These are phyloP conservation scores for Selene dorsalis DNA, from an alignment of 2,797 vertebrate genomes.

Conservation along the genomic window DNA sequence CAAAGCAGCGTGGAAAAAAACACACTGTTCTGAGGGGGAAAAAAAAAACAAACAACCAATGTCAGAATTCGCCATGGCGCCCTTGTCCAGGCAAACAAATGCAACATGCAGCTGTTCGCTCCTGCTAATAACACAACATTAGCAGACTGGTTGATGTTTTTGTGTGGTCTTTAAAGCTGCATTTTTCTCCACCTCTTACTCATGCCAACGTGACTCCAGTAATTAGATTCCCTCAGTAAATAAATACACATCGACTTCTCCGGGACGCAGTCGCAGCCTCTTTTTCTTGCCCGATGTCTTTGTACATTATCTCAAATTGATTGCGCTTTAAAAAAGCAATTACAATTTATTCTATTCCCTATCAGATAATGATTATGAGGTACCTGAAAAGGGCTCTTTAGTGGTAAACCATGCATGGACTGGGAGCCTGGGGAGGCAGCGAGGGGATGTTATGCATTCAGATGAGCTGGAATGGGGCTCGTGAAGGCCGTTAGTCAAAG, in stretches of 20 bases:
- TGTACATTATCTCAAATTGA: constrained; percentile 83
- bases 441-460: constrained; percentile 59
- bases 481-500: constrained; percentile 73
- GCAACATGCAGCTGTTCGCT: constrained; percentile 49
- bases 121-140: constrained; percentile 64
- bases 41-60: constrained; percentile 34
- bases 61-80: constrained; percentile 33
- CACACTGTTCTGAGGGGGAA: neutral
- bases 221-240: constrained; percentile 78
- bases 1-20: constrained; percentile 32
- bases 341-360: constrained; percentile 80
- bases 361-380: constrained; percentile 82
- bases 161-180: constrained; percentile 43
- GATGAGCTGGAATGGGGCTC: constrained; percentile 67
- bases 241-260: constrained; percentile 74
- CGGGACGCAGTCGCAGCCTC: constrained; percentile 60
- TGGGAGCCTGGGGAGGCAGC: constrained; percentile 53
- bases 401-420: constrained; percentile 78
- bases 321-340: constrained; percentile 83
- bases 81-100: constrained; percentile 39
- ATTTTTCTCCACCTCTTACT: constrained; percentile 47
- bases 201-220: constrained; percentile 58
- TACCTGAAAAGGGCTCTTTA: constrained; percentile 80
- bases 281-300: constrained; percentile 73
- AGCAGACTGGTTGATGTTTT: constrained; percentile 64